Conservation (phyloP, 30 jellyfish, hydroid and myxozoan species). For the Nemopilema nomurai region DNA sequence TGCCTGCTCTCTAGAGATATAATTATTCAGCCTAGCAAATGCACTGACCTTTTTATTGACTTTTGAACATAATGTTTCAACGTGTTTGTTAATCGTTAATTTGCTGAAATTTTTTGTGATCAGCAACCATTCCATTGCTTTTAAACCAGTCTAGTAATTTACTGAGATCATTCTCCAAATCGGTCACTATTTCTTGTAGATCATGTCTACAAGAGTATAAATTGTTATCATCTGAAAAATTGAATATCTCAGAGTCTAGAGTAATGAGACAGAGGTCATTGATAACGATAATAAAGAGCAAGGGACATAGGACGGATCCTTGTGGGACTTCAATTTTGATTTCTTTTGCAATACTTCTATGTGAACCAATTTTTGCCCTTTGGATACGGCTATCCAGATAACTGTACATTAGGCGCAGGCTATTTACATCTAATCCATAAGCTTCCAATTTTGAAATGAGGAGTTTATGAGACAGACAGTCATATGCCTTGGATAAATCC, state of each 20-base stretch:
- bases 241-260: slow-evolving; percentile 29
- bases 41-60: slow-evolving; percentile 28
- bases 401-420: slow-evolving; percentile 34
- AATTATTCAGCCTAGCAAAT: slow-evolving; percentile 10
- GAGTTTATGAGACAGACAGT: slow-evolving; percentile 61
- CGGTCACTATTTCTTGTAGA: slow-evolving; percentile 5
- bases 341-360: slow-evolving; percentile 1
- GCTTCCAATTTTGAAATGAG: slow-evolving; percentile 16
- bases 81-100: slow-evolving; percentile 5
- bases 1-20: slow-evolving; percentile 26
- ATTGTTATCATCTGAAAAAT: slow-evolving; percentile 38
- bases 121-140: slow-evolving; percentile 41
- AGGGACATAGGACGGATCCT: slow-evolving; percentile 33
- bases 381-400: slow-evolving; percentile 24
- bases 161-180: slow-evolving; percentile 25
- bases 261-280: slow-evolving; percentile 32
- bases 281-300: slow-evolving; percentile 19
- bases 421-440: slow-evolving; percentile 19
- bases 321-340: slow-evolving; percentile 26
- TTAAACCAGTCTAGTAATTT: slow-evolving; percentile 44
- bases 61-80: slow-evolving; percentile 7
- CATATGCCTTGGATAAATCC: slow-evolving; percentile 57
- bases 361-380: slow-evolving; percentile 24
- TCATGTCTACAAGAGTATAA: slow-evolving; percentile 1
- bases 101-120: slow-evolving; percentile 39